phyloP scores from a whole-genome alignment of 1,140 invertebrate genomes.

The Mya arenaria region DNA sequence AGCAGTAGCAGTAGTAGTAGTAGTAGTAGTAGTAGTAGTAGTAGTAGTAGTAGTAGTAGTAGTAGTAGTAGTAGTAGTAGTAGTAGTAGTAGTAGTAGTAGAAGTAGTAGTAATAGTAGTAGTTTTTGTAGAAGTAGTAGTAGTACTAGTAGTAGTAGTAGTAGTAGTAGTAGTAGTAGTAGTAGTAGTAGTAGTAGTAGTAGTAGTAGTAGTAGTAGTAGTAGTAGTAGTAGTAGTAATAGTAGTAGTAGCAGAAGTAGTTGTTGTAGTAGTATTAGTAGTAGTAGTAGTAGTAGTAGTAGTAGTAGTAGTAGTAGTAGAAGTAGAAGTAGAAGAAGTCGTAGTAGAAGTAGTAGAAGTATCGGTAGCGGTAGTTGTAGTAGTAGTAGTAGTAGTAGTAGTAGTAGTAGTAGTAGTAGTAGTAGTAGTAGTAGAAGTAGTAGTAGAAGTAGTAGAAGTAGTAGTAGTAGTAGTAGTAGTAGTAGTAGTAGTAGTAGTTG shows the following conservation, averaged over 20 bases:
- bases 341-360: neutral
- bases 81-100: neutral
- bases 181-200: neutral
- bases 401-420: neutral
- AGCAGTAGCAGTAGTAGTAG: neutral
- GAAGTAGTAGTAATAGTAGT: neutral
- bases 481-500: constrained; percentile 1
- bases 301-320: neutral
- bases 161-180: neutral
- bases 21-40: neutral
- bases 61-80: neutral
- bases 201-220: neutral
- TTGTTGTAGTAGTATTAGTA: neutral
- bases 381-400: neutral
- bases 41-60: neutral
- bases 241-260: neutral
- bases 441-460: neutral
- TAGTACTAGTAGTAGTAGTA: neutral
- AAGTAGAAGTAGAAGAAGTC: neutral
- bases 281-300: neutral
- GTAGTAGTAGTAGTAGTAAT: neutral
- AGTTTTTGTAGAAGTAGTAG: neutral
- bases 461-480: neutral
- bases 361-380: neutral
- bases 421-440: neutral